Evolutionary conservation across 64 coral and sea anemone species (phyloP).

Genomic region (Montipora efflorescens): DNA sequence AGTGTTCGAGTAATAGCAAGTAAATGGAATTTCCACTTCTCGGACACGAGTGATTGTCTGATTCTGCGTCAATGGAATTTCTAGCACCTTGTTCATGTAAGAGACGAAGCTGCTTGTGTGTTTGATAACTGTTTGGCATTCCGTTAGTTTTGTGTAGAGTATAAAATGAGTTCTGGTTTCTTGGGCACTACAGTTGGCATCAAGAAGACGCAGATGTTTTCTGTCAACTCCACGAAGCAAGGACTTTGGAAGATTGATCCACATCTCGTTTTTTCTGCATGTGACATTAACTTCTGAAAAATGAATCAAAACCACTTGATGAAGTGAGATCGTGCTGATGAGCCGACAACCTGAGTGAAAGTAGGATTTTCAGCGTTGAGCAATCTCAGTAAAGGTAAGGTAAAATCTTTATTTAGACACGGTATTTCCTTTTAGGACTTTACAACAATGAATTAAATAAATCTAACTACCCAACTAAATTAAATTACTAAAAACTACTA

Average conservation of each 20-base stretch:
- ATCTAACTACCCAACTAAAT: too few relatives aligned
- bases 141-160: conserved; percentile 60
- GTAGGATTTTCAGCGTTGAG: not conserved
- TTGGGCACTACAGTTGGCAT: conserved; percentile 43
- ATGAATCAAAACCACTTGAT: not conserved
- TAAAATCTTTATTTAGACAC: too few relatives aligned
- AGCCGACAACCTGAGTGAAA: not conserved
- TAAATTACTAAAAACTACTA: too few relatives aligned
- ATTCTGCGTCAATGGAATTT: conserved; percentile 25
- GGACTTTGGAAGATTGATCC: conserved; percentile 1
- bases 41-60: conserved; percentile 58
- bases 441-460: too few relatives aligned
- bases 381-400: not conserved
- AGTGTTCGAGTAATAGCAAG: conserved; percentile 62
- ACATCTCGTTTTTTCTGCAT: conserved; percentile 25
- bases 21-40: conserved; percentile 68
- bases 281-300: conserved; percentile 18
- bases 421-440: too few relatives aligned
- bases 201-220: conserved; percentile 56
- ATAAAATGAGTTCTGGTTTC: conserved; percentile 63
- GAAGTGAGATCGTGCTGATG: not conserved
- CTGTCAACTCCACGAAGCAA: conserved; percentile 4
- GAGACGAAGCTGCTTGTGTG: conserved; percentile 54
- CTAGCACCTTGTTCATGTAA: conserved; percentile 67
- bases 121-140: conserved; percentile 38